phyloP scores from a whole-genome alignment of 2,888 invertebrate genomes.

The Clostera curtula region DNA sequence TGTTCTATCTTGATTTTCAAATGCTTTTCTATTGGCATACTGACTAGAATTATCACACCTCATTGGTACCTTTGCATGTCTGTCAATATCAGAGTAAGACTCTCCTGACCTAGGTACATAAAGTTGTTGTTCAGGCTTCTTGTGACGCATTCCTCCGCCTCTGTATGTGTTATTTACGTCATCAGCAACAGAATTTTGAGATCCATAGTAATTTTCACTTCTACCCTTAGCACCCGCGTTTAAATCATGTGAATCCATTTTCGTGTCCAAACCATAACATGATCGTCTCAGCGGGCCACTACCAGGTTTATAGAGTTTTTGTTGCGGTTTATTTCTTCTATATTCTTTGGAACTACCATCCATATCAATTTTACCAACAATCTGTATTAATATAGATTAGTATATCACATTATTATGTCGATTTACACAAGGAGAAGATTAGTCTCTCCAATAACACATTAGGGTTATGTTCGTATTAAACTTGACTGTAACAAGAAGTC shows the following conservation, averaged over 20 bases:
- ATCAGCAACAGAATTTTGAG: constrained; percentile 55
- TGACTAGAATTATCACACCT: constrained; percentile 64
- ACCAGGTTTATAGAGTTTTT: constrained; percentile 83
- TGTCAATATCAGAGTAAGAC: constrained; percentile 44
- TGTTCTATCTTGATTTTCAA: constrained; percentile 49
- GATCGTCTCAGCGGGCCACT: constrained; percentile 84
- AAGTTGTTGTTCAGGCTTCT: constrained; percentile 64
- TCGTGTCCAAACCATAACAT: constrained; percentile 73
- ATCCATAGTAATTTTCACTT: constrained; percentile 50
- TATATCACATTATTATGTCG: too few species aligned
- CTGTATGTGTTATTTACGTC: constrained; percentile 36
- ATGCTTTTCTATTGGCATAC: constrained; percentile 49
- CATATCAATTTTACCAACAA: constrained; percentile 57
- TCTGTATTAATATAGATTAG: too few species aligned
- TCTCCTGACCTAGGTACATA: constrained; percentile 59
- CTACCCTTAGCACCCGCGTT: constrained; percentile 43
- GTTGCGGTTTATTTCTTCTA: constrained; percentile 79
- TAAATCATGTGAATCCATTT: constrained; percentile 65
- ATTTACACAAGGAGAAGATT: constrained; percentile 11
- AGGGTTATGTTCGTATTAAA: constrained; percentile 47
- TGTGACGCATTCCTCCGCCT: constrained; percentile 42
- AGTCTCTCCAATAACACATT: constrained; percentile 28
- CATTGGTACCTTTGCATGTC: constrained; percentile 38
- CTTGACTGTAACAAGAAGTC: constrained; percentile 31
- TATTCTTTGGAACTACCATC: constrained; percentile 74